A percentile compares a stretch with the other conserved stretches of the same genome.
phyloP scores from a whole-genome alignment of 2,113 vertebrate genomes.

The Malurus elegans region DNA sequence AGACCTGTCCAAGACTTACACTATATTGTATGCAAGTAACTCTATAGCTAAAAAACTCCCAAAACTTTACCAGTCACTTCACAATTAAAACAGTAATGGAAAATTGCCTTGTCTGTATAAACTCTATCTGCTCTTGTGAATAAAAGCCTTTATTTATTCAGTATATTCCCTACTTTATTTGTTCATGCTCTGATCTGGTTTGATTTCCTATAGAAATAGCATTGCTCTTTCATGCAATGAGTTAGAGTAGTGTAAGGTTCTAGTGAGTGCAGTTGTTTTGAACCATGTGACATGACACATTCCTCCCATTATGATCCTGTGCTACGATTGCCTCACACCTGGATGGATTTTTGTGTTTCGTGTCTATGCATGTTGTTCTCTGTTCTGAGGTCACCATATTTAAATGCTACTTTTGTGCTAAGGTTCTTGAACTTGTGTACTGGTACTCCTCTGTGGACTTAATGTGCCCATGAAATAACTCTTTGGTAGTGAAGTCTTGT shows the following conservation, averaged over 20 bases:
- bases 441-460: not conserved
- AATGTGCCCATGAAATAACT: not conserved
- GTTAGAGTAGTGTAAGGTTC: not conserved
- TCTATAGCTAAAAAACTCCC: accelerated
- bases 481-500: not conserved
- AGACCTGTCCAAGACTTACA: not conserved
- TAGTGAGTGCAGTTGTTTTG: not conserved
- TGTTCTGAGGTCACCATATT: not conserved
- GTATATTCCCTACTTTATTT: not conserved
- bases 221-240: accelerated
- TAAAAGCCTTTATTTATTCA: not conserved
- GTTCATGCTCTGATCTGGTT: not conserved
- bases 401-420: not conserved
- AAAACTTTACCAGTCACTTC: not conserved
- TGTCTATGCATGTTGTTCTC: not conserved
- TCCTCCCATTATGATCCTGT: not conserved
- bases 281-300: not conserved
- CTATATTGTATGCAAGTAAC: not conserved
- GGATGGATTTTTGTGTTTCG: not conserved
- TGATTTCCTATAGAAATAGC: not conserved
- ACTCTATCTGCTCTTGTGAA: not conserved
- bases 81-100: not conserved
- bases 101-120: not conserved
- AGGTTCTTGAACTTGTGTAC: not conserved
- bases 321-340: not conserved